Evolutionary conservation across 2,797 vertebrate genomes (phyloP), one percentile per base, ranked within the genome.

Genomic region (Enteromius fasciolatus): DNA sequence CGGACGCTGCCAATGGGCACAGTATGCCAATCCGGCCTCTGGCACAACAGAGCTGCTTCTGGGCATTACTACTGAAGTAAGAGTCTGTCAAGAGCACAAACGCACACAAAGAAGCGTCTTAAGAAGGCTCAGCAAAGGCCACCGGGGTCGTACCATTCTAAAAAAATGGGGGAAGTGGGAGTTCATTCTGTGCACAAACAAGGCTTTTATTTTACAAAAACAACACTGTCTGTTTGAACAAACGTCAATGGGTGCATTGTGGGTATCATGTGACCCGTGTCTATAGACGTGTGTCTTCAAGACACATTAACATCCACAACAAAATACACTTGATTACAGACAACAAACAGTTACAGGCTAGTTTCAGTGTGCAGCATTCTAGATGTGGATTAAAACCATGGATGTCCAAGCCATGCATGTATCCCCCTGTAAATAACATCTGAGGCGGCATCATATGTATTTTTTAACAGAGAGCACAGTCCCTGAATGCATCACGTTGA

Each of bases 211-310:
- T 87, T 86, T 84, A 88, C 44, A n/a, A 39, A 88, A 90, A 80
- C 63, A 84, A 73, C 78, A 77, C 80, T 84, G 84, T 89, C 85
- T 86, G 81, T 54, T 64, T 80, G 83, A 63, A 57, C 76, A 73
- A 39, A 79, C 84, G 81, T 90, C 88, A 90, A 88, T 86, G 87
- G 81, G 88, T 84, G 81, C 83, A 90, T 79, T 76, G 84, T 86
- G 81, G 87, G 87, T 81, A 64, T 86, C 89, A 89, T 77, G 82
- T 88, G 89, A 90, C 87, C 86, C 50, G 1, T 61, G 17, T 64
- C 66, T 50, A 18, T 15, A 50, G 61, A 39, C n/a, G 72, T 78
- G 28, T 66, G 36, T 61, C 25, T 48, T 46, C 20, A 50, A 52
- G 63, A 67, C 76, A 15, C 76, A n/a, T 78, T 64, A 18, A 79